A percentile compares a stretch with the other conserved stretches of the same genome.
Evolutionary conservation across 2,113 vertebrate genomes (phyloP).

Genomic region (Ramphastos sulfuratus): DNA sequence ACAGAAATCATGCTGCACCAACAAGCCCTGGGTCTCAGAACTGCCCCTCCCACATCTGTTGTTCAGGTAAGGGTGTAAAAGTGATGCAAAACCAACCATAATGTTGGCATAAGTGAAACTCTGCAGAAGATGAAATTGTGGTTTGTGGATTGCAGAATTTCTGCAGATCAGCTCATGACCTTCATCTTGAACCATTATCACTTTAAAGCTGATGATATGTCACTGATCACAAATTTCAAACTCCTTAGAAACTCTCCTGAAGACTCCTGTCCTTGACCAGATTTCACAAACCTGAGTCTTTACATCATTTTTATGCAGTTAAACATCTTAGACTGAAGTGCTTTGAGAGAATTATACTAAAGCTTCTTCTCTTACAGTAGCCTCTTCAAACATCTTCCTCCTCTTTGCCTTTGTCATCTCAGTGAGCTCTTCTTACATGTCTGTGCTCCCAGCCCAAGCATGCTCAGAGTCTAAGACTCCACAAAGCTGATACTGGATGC

Average conservation of each 20-base stretch:
- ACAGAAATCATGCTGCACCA: neutral
- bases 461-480: neutral
- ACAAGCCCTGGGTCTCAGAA: too few species aligned
- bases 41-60: too few species aligned
- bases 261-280: neutral
- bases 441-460: neutral
- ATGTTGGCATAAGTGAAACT: neutral
- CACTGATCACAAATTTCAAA: neutral
- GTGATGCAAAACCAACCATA: neutral
- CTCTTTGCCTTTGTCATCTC: neutral
- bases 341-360: neutral
- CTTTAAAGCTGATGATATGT: neutral
- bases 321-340: neutral
- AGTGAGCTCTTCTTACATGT: neutral
- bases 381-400: neutral
- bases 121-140: neutral
- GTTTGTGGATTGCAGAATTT: neutral
- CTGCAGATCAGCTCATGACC: neutral
- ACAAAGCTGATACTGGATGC: fast-evolving
- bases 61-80: neutral
- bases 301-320: neutral
- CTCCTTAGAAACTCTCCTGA: neutral
- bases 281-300: fast-evolving
- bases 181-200: neutral
- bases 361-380: neutral